A percentile compares a stretch with the other conserved stretches of the same genome.
Evolutionary conservation across 2,113 vertebrate genomes (phyloP).

Genomic region (Riparia riparia): DNA sequence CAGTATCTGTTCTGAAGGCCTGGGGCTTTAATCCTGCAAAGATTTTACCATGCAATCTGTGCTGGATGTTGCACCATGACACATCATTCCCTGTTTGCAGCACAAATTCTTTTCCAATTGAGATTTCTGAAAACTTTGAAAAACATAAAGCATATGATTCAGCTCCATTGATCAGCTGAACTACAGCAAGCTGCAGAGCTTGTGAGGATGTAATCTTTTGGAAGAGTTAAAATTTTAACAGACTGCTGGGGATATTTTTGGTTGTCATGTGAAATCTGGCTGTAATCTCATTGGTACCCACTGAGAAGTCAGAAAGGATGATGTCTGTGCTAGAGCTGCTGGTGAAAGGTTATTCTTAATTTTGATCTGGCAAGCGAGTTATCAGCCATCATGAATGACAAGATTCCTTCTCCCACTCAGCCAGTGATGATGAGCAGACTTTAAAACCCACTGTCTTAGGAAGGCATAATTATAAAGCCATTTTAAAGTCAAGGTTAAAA

Average conservation of each 20-base stretch:
- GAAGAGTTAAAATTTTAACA: constrained; percentile 54
- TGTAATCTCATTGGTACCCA: constrained; percentile 27
- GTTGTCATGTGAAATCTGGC: constrained; percentile 36
- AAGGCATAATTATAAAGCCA: neutral
- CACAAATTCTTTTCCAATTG: neutral
- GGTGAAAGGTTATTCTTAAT: constrained; percentile 51
- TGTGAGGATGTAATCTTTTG: constrained; percentile 26
- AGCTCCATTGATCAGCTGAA: constrained; percentile 60
- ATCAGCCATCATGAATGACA: constrained; percentile 37
- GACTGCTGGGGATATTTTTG: constrained; percentile 55
- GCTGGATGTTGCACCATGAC: neutral
- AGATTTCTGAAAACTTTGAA: neutral
- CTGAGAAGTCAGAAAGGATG: constrained; percentile 33
- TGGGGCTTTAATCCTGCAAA: neutral
- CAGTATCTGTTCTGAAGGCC: neutral
- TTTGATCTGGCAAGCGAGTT: constrained; percentile 38
- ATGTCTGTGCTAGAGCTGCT: constrained; percentile 28
- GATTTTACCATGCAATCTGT: neutral
- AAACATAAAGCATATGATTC: constrained; percentile 37
- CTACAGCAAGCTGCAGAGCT: neutral
- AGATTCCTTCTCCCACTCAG: constrained; percentile 47
- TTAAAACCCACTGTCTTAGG: neutral
- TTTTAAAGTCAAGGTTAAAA: constrained; percentile 32
- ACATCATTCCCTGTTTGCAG: neutral
- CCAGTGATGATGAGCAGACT: neutral